Base-by-base conservation (phyloP, 2,113 vertebrate species). In the Lophura nycthemera region DNA sequence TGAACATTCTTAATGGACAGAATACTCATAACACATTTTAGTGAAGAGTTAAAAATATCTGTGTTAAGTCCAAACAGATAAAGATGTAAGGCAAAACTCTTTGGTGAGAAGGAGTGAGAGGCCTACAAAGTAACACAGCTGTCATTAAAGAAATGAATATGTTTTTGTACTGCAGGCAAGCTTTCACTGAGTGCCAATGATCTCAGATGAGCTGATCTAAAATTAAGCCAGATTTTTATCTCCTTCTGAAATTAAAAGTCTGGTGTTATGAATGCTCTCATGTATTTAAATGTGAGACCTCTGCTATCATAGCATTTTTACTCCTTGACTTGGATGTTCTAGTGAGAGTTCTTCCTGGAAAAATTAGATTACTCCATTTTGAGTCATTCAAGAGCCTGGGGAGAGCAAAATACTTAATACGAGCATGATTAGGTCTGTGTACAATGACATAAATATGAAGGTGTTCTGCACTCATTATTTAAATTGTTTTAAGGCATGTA, bases 151-250 rank as follows among this genome's bases (percentile, higher is more conserved):
- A 25, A 67, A 74, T 15, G 17, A 45, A 93, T 77, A 25, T 36
- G 65, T 6, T 3, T 93, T 81, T 93, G 24, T 64, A 38, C 34
- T 60, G 34, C 2, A 81, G 69, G 71, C 20, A 73, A 47, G 12
- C 36, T 90, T 77, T 81, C 61, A 78, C 32, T 52, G 60, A 88
- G 60, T 76, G 64, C 10, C 40, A 81, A 22, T 84, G 73, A 78
- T 86, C 38, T 78, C 63, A 84, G 73, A 75, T 52, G 15, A 88
- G 24, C 52, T 65, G n/a, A 81, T 16, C 57, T 84, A 60, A 72
- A 91, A 75, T 89, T 66, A 86, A 77, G 42, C 18, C 56, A 60
- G 60, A 83, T 93, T 81, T 84, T 83, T 77, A 90, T 86, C 75
- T 88, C 42, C 74, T 89, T 89, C 64, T 90, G 43, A 77, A 86